Conservation (phyloP, 1,140 invertebrate genomes). For the Tetranychus urticae region DNA sequence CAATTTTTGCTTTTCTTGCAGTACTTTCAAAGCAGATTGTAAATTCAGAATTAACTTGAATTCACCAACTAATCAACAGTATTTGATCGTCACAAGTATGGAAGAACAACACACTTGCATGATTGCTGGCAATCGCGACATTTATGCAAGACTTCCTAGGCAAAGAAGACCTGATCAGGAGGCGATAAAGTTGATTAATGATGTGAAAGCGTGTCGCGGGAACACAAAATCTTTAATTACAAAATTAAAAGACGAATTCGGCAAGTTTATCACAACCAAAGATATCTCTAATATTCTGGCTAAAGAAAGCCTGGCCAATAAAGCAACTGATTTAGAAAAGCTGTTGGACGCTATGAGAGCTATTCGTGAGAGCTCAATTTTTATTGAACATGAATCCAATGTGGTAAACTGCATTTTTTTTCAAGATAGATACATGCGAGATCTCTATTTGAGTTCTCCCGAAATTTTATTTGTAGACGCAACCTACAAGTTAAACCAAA, state of each 20-base stretch:
- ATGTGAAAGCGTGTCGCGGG: neutral
- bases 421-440: neutral
- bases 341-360: neutral
- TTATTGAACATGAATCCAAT: neutral
- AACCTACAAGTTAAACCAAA: neutral
- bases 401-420: neutral
- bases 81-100: neutral
- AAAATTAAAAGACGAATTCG: neutral
- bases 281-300: neutral
- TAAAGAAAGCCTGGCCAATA: neutral
- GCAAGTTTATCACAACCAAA: neutral
- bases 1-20: neutral
- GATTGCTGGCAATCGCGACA: neutral
- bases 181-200: neutral
- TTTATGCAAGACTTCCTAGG: neutral
- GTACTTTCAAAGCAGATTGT: neutral
- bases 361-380: neutral
- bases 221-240: neutral
- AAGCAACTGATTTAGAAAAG: neutral
- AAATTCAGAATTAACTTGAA: neutral
- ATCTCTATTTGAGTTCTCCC: neutral
- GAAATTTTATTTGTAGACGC: conserved; percentile 1
- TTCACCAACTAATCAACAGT: neutral
- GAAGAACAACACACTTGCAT: neutral
- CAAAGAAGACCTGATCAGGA: neutral